These are phyloP conservation scores for Acanthoscelides obtectus DNA, from an alignment of 2,888 invertebrate genomes.

Conservation along the genomic window DNA sequence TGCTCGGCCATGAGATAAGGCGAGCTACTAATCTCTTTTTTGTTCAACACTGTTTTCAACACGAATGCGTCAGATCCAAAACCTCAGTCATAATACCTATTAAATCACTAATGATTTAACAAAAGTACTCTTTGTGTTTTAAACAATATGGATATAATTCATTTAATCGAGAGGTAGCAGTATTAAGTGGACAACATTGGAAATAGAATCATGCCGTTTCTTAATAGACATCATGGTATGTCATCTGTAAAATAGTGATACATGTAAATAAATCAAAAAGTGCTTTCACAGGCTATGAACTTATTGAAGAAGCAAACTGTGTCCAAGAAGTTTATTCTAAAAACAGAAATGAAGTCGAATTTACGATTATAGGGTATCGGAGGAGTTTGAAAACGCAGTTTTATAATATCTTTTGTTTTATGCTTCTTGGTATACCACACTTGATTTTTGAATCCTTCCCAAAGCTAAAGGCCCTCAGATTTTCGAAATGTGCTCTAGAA, in stretches of 20 bases:
- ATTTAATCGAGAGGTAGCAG: neutral
- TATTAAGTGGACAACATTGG: neutral
- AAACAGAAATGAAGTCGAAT: conserved; percentile 5
- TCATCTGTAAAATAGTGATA: neutral
- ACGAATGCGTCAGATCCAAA: neutral
- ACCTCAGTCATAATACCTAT: neutral
- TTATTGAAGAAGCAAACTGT: conserved; percentile 4
- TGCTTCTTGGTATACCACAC: conserved; percentile 16
- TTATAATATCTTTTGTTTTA: conserved; percentile 8
- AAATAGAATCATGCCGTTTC: neutral
- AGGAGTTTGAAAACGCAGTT: conserved; percentile 4
- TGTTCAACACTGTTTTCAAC: neutral
- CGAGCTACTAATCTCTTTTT: neutral
- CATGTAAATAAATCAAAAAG: neutral
- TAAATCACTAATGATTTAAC: neutral
- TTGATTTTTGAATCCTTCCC: conserved; percentile 9
- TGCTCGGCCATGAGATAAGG: neutral
- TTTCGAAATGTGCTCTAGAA: conserved; percentile 5
- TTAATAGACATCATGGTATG: neutral
- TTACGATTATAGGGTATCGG: conserved; percentile 6
- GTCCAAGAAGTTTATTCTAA: conserved; percentile 8
- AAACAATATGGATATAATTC: neutral
- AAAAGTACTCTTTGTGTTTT: neutral
- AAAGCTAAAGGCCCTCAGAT: conserved; percentile 11
- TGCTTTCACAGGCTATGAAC: conserved; percentile 5